A percentile compares a stretch with the other conserved stretches of the same genome.
Evolutionary conservation across 37 sponge, comb jelly and placozoan genomes (phyloP).

Genomic region (Haliclona indistincta): DNA sequence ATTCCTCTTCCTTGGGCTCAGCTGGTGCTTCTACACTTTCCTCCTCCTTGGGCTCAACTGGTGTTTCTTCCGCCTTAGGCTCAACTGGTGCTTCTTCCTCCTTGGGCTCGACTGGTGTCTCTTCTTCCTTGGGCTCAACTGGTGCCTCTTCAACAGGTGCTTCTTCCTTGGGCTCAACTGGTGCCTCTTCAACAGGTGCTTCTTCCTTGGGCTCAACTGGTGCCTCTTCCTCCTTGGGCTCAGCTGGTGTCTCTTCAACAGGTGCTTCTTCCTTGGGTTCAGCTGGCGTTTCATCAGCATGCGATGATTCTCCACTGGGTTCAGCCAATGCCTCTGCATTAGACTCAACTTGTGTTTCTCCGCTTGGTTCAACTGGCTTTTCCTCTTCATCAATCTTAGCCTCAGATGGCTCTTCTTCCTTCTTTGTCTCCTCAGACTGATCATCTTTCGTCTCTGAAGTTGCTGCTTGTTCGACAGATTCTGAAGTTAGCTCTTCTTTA

Average conservation of each 20-base stretch:
- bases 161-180: neutral
- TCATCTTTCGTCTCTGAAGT: neutral
- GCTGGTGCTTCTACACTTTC: neutral
- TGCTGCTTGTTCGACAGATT: neutral
- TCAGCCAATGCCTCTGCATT: neutral
- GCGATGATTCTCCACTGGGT: neutral
- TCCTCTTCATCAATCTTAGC: neutral
- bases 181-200: neutral
- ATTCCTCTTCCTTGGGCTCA: constrained; percentile 3
- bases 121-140: neutral
- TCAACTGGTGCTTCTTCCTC: constrained; percentile 1
- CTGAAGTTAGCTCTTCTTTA: neutral
- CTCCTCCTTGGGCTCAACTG: too few species aligned
- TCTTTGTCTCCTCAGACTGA: neutral
- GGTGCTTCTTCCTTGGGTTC: neutral
- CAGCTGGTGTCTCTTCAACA: neutral
- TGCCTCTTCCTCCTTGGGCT: neutral
- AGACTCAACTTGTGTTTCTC: neutral
- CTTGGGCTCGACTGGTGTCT: neutral
- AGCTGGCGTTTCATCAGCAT: constrained; percentile 5
- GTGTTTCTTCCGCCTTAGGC: neutral
- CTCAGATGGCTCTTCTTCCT: neutral
- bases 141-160: neutral
- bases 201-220: neutral
- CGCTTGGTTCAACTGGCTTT: neutral